A percentile compares a stretch with the other conserved stretches of the same genome.
Conservation (phyloP, 2,797 vertebrate species). For the Allobates femoralis region DNA sequence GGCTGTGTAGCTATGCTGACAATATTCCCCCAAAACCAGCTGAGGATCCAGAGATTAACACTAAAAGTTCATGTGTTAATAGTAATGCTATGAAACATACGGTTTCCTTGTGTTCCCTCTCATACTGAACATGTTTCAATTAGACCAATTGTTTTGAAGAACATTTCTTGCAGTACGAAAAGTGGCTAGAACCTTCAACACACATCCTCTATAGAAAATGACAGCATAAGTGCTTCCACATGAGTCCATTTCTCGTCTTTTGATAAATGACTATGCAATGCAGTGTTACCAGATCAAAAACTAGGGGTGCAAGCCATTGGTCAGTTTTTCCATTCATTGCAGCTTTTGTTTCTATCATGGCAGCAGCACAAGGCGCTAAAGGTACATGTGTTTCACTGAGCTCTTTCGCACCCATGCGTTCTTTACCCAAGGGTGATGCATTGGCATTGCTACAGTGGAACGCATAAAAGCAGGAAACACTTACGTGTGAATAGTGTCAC, state of each 20-base stretch:
- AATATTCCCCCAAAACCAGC: background rate
- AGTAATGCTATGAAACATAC: conserved; percentile 11
- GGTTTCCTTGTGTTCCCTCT: conserved; percentile 21
- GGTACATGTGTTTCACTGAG: too few species aligned
- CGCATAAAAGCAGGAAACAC: too few species aligned
- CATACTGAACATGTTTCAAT: conserved; percentile 45
- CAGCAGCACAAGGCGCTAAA: too few species aligned
- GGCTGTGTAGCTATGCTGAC: background rate
- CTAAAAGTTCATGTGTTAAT: conserved; percentile 43
- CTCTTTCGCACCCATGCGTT: too few species aligned
- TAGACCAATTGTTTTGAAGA: conserved; percentile 39
- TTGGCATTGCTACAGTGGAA: too few species aligned
- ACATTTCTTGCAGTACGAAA: conserved; percentile 25
- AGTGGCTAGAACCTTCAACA: conserved; percentile 31
- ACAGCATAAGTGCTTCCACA: conserved; percentile 50
- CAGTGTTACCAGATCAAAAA: too few species aligned
- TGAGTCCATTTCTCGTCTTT: conserved; percentile 21
- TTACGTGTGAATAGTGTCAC: too few species aligned
- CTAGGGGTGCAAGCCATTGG: too few species aligned
- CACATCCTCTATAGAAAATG: conserved; percentile 32
- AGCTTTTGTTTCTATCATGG: too few species aligned
- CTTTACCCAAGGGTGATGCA: too few species aligned
- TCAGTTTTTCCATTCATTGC: too few species aligned
- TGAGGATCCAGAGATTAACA: conserved; percentile 24
- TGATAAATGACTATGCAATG: conserved; percentile 43